These are phyloP conservation scores for Amaurobius ferox DNA, from an alignment of 2,888 invertebrate species.

Conservation along the genomic window DNA sequence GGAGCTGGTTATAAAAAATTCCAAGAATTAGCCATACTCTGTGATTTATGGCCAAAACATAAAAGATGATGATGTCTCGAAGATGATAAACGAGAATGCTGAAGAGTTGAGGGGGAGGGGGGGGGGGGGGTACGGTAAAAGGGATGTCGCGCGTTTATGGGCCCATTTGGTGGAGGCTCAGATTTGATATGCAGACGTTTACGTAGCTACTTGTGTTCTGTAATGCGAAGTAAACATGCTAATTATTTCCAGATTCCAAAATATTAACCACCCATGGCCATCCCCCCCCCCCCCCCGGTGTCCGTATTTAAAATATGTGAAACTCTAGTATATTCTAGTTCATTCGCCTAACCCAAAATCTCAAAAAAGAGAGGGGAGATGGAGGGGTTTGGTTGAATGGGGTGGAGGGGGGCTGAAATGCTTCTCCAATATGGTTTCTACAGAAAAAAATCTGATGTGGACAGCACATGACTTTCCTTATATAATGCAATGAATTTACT, in stretches of 20 bases:
- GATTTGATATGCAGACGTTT: neutral
- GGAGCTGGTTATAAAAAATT: neutral
- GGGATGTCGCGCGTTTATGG: neutral
- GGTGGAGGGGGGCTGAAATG: too few species aligned
- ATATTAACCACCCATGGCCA: neutral
- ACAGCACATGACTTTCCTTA: too few species aligned
- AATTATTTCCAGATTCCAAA: neutral
- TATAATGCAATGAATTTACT: too few species aligned
- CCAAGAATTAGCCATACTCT: neutral
- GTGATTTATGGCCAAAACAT: neutral
- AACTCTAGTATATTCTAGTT: too few species aligned
- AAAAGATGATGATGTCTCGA: constrained; percentile 2
- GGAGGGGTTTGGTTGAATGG: too few species aligned
- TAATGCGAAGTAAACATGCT: neutral
- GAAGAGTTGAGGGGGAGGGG: neutral
- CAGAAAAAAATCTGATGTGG: too few species aligned
- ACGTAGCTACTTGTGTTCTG: too few species aligned
- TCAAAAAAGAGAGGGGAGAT: too few species aligned
- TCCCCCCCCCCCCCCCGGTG: too few species aligned
- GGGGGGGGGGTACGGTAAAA: neutral
- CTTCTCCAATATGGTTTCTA: too few species aligned
- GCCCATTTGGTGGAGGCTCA: neutral
- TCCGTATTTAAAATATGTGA: too few species aligned
- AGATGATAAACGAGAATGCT: neutral
- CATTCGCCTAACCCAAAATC: too few species aligned